Evolutionary conservation across 2,797 vertebrate species (phyloP).

Genomic region (Chromis chromis): DNA sequence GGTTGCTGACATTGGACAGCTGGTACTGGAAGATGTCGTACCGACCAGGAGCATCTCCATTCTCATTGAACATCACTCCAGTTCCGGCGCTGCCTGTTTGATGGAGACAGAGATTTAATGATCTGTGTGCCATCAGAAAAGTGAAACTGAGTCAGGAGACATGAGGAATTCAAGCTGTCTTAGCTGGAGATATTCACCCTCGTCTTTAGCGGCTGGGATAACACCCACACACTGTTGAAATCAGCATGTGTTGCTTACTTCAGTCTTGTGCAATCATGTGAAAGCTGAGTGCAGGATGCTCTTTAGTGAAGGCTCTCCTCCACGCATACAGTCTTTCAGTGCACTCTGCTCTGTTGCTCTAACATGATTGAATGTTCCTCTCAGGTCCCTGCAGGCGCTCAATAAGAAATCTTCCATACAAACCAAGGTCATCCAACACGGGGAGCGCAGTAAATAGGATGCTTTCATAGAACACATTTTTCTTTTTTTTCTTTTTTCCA

Average conservation of each 20-base stretch:
- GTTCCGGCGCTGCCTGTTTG: conserved; percentile 91
- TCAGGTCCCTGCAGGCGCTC: conserved; percentile 76
- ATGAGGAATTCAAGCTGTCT: conserved; percentile 16
- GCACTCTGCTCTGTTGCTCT: conserved; percentile 77
- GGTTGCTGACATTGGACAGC: conserved; percentile 84
- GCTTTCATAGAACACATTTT: conserved; percentile 76
- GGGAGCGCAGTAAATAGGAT: conserved; percentile 71
- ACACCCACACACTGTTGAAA: conserved; percentile 60
- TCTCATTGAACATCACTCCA: conserved; percentile 93
- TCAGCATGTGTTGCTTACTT: conserved; percentile 62
- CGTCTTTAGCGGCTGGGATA: conserved; percentile 27
- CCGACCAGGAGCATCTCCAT: conserved; percentile 91
- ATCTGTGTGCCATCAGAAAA: background rate
- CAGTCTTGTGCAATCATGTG: conserved; percentile 67
- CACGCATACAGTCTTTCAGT: conserved; percentile 65
- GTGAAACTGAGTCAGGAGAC: conserved; percentile 8
- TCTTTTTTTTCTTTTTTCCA: conserved; percentile 51
- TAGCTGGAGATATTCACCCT: conserved; percentile 1
- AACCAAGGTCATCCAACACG: conserved; percentile 68
- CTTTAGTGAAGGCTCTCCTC: conserved; percentile 70
- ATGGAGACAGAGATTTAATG: conserved; percentile 47
- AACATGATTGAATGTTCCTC: conserved; percentile 78
- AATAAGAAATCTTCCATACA: conserved; percentile 74
- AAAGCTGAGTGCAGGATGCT: conserved; percentile 76
- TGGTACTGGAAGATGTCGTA: conserved; percentile 97